Base-by-base conservation (phyloP, 2,113 vertebrate species). In the Choloepus hoffmanni region DNA sequence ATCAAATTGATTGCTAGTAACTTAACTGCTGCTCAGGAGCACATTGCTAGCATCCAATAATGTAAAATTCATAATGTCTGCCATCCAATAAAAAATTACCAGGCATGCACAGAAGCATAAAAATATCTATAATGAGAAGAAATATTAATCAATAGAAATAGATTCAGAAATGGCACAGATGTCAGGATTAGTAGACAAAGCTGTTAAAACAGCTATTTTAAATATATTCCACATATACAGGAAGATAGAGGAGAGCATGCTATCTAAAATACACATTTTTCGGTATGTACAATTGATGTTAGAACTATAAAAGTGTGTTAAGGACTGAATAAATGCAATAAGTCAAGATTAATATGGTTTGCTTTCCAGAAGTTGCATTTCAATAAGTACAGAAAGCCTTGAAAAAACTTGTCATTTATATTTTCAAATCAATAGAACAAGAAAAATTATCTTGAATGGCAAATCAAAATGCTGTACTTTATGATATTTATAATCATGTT, bases 381-480 rank as follows among this genome's bases (percentile, higher is more conserved):
- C 45, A 93, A 0, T 70, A 92, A 92, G 21, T 53, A 95, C 13
- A 84, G n/a, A 95, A 74, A 79, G 10, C 4, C 68, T 90, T 95
- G 19, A 65, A 68, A 94, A 91, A 85, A 28, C 45, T 30, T 94
- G 19, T 79, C 19, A 50, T 74, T 67, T 87, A 24, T 65, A 74
- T 91, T 96, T 94, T 93, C 60, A 19, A 92, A 95, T 50, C 30
- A 67, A 85, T 11, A 60, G 28, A 24, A 86, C n/a, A 87, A 72
- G 24, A 82, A 92, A 92, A 93, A 87, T 74, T 40, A 97, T 83
- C 28, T 36, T 86, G 13, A 95, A 50, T 95, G 33, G 16, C 55
- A 95, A 90, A 72, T n/a, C 78, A 24, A 96, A 76, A 67, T 77
- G 36, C 55, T 73, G 7, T 60, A 77, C 23, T 92, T 95, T 58